These are phyloP conservation scores for Paraescarpia echinospica DNA, from an alignment of 1,140 invertebrate species.

Conservation along the genomic window DNA sequence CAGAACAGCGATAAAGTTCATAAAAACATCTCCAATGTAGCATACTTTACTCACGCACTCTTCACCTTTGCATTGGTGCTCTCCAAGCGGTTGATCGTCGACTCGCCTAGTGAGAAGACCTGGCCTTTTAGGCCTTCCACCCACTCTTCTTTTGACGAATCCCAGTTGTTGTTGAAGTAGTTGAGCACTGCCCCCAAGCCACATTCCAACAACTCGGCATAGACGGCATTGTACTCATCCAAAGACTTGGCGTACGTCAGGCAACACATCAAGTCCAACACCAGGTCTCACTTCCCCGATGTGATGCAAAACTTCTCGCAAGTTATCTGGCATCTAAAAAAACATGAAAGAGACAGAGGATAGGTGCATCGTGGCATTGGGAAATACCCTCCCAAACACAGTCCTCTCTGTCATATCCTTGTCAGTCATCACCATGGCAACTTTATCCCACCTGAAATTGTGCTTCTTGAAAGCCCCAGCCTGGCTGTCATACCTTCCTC, in stretches of 20 bases:
- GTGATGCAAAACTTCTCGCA: too few species aligned
- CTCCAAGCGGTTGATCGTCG: background rate
- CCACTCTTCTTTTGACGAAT: too few species aligned
- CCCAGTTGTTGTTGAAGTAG: conserved; percentile 14
- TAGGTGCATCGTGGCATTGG: too few species aligned
- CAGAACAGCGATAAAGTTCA: background rate
- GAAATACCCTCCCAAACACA: too few species aligned
- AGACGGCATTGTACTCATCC: background rate
- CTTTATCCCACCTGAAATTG: conserved; percentile 10
- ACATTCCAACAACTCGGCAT: background rate
- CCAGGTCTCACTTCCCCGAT: background rate
- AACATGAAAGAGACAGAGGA: too few species aligned
- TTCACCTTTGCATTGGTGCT: conserved; percentile 9
- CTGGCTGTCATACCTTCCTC: conserved; percentile 10
- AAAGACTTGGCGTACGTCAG: conserved; percentile 10
- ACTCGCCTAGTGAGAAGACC: background rate
- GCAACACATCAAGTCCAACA: background rate
- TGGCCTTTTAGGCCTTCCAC: too few species aligned
- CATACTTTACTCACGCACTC: conserved; percentile 8
- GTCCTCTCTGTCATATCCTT: too few species aligned
- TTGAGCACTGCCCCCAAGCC: background rate
- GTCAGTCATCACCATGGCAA: conserved; percentile 7
- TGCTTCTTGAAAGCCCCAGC: background rate
- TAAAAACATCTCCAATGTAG: background rate
- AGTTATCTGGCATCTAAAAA: too few species aligned